These are phyloP conservation scores for Eleutherodactylus coqui DNA, from an alignment of 2,797 vertebrate genomes.

Conservation along the genomic window DNA sequence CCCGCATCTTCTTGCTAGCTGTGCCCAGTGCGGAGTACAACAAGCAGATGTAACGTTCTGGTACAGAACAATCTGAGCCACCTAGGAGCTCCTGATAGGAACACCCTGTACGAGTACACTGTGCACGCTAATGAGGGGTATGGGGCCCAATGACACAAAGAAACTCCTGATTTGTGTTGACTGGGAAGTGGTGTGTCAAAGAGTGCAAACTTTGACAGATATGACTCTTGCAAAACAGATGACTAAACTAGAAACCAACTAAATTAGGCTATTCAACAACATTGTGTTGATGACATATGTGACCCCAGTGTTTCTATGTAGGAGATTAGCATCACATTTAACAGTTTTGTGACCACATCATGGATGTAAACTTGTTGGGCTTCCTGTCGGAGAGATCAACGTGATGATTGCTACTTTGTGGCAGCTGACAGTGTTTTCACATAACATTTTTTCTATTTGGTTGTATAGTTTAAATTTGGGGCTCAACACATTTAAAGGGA, in stretches of 20 bases:
- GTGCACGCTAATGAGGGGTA: neutral
- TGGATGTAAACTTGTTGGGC: conserved; percentile 32
- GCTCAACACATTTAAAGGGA: too few relatives aligned
- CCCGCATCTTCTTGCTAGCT: neutral
- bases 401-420: conserved; percentile 21
- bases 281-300: neutral
- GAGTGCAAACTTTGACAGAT: too few relatives aligned
- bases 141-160: neutral
- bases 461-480: too few relatives aligned
- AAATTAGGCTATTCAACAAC: neutral
- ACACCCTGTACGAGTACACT: neutral
- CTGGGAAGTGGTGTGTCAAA: neutral
- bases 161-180: neutral
- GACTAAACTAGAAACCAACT: conserved; percentile 13
- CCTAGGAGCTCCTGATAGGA: neutral
- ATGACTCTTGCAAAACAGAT: neutral
- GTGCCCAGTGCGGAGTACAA: neutral
- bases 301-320: conserved; percentile 12
- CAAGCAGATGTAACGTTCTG: neutral
- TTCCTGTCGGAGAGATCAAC: conserved; percentile 47
- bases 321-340: conserved; percentile 26
- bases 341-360: conserved; percentile 40
- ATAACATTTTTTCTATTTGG: too few relatives aligned
- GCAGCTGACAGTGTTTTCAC: conserved; percentile 34
- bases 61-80: neutral